Base-by-base conservation (phyloP, 37 sponge, comb jelly and placozoan genomes). In the Hexactinellida sp. region DNA sequence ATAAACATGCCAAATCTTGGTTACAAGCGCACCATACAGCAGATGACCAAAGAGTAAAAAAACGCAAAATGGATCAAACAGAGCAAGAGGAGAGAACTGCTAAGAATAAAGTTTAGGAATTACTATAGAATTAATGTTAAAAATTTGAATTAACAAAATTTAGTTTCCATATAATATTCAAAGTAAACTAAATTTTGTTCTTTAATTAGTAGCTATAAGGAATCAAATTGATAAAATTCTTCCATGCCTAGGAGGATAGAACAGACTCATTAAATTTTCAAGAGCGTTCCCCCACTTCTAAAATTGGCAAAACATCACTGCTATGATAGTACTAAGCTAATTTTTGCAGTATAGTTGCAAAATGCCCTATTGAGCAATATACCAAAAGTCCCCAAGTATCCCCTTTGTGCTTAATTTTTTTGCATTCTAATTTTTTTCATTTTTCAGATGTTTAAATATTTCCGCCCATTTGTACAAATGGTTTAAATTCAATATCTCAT, bases 1-100 rank as follows among this genome's bases (percentile, higher is more conserved):
- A n/a, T 63, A 63, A 63, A 63, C 13, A 63, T 63, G 76, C 76
- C 76, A 63, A 63, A 63, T 63, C 30, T 63, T 63, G 76, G 76
- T 63, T 63, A n/a, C 76, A 28, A 10, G 28, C 5, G 3, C 76
- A 25, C 13, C 76, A 47, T 47, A 47, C 52, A 47, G 52, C 52
- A 47, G 52, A 47, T 47, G 28, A 63, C 76, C 76, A 63, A 25
- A 10, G 21, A 25, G 76, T 63, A 63, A 28, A 63, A n/a, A 63
- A 63, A 63, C 76, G 13, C 76, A 63, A 63, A 23, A 63, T 23
- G 76, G 34, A 25, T 16, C 13, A 47, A 63, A n/a, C 28, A 21
- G 76, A 63, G 19, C 25, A 32, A 63, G 76, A 63, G 34, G 76
- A 63, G 76, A 63, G 28, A 63, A 23, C 9, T 21, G 76, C 76